Evolutionary conservation across 2,888 invertebrate genomes (phyloP), one percentile per base, ranked within the genome.

Genomic region (Oxystoma pomonae): DNA sequence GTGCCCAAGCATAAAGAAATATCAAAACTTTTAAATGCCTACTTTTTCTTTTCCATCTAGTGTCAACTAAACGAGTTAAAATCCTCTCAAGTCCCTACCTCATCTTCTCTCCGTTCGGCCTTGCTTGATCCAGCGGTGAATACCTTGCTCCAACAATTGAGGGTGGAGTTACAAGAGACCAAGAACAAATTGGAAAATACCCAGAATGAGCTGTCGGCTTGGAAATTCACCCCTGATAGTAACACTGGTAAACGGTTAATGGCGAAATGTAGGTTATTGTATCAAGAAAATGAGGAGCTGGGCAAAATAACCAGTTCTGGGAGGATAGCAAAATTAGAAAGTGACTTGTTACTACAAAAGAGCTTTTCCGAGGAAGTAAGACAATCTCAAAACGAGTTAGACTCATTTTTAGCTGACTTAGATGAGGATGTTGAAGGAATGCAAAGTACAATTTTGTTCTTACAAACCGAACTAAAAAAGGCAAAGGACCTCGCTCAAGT

Each of bases 191-290:
- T 97, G 70, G 97, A 98, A 79, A 97, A 98, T 81, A 96, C 96
- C 17, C 98, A 98, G 81, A 96, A 95, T 81, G 98, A 98, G 84
- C 84, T 98, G 56, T 92, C 94, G 62, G 98, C 98, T 1, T 98
- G 98, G 97, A 98, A 98, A 82, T 98, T 98, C 81, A 98, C 98
- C 16, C 96, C 98, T n/a, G 98, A 98, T 81, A 97, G 96, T 68
- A 96, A 96, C 83, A 97, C 97, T 57, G 98, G 98, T 68, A 98
- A 98, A 81, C 89, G 97, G 70, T 83, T 98, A 70, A 98, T 98
- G 98, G 96, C 97, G 9, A 96, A 97, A 79, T 98, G 98, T 78
- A 87, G 97, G 67, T 83, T 96, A 70, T 82, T 98, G 57, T 93
- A 97, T 77, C 96, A 97, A 80, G 98, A 98, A 80, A 98, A 98